Percentiles rank a stretch among this genome's conserved stretches.
Evolutionary conservation across 2,113 vertebrate species (phyloP).

Genomic region (Chloropsis cyanopogon): DNA sequence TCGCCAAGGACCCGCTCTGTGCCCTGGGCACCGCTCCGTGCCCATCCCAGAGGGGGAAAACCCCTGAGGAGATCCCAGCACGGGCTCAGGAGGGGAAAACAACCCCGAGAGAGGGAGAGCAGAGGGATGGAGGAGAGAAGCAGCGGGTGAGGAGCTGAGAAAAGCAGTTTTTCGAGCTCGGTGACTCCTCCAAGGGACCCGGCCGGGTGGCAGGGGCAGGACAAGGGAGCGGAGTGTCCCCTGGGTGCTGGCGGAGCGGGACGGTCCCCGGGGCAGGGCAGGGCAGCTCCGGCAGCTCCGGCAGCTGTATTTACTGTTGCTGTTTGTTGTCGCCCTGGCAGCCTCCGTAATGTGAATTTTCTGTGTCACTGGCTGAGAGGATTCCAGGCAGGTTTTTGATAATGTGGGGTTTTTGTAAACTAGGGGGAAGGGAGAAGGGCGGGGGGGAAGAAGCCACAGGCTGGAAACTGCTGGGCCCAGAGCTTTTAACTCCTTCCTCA

Average conservation of each 20-base stretch:
- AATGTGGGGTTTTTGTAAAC: constrained; percentile 68
- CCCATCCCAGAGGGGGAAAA: not conserved
- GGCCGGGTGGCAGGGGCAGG: not conserved
- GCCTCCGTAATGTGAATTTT: constrained; percentile 86
- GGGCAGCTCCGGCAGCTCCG: constrained; percentile 77
- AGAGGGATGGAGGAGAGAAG: not conserved
- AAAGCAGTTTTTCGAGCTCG: not conserved
- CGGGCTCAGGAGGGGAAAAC: not conserved
- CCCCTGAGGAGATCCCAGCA: not conserved
- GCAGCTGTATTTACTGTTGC: constrained; percentile 85
- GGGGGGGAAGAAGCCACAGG: constrained; percentile 12
- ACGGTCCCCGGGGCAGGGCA: constrained; percentile 55
- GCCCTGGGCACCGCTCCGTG: not conserved
- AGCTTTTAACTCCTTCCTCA: constrained; percentile 31
- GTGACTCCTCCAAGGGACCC: not conserved
- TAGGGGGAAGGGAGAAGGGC: not conserved
- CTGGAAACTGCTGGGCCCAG: not conserved
- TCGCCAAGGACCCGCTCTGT: fast-evolving
- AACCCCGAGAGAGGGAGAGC: not conserved
- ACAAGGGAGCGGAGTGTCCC: not conserved
- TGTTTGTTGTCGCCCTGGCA: constrained; percentile 90
- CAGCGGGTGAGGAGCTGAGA: not conserved
- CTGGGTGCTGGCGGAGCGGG: constrained; percentile 49
- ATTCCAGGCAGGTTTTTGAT: constrained; percentile 90
- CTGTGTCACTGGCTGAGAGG: constrained; percentile 92